Conservation (phyloP, 2,797 vertebrate species). For the Simalia tracyae region DNA sequence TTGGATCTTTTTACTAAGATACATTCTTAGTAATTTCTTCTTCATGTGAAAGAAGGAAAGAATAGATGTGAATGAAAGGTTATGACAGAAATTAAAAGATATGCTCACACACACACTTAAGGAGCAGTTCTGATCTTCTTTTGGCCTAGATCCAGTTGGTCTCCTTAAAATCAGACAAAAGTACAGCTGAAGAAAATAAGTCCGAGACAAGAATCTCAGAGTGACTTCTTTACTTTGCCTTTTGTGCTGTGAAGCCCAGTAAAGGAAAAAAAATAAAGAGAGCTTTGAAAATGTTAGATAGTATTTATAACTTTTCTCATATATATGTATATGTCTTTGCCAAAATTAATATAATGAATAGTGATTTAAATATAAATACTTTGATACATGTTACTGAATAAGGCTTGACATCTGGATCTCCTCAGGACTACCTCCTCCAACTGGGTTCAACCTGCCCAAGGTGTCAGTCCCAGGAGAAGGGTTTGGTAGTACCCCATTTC, state of each 20-base stretch:
- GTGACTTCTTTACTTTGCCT: constrained; percentile 13
- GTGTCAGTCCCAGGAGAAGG: background rate
- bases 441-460: background rate
- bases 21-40: background rate
- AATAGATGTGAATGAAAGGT: background rate
- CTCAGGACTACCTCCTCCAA: background rate
- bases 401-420: background rate
- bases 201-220: background rate
- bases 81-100: background rate
- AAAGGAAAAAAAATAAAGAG: background rate
- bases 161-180: background rate
- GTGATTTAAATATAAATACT: background rate
- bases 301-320: constrained; percentile 25
- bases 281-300: background rate
- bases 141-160: background rate
- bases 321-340: background rate
- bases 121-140: background rate
- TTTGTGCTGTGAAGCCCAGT: background rate
- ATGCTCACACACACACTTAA: background rate
- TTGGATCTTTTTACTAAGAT: background rate
- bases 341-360: constrained; percentile 1
- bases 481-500: background rate
- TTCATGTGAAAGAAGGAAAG: background rate
- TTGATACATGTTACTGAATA: background rate
- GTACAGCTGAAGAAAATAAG: background rate